Evolutionary conservation across 2,888 invertebrate genomes (phyloP), one percentile per base, ranked within the genome.

Genomic region (Perizoma flavofasciatum): DNA sequence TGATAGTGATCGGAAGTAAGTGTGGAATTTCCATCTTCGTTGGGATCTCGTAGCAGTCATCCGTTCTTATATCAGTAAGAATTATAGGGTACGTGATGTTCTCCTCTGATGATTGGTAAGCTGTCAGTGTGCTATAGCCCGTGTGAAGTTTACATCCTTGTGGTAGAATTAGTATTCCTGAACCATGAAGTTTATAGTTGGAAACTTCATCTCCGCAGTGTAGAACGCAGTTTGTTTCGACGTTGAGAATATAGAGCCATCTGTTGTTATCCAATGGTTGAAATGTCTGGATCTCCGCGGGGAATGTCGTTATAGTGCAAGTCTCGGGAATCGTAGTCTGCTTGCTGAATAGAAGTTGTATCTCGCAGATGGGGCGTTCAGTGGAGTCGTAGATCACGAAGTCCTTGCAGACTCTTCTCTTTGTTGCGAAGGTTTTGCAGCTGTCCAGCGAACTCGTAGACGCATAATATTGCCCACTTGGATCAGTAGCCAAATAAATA

Each of bases 401-500:
- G 39, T 46, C 46, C 46, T 62, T 69, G 54, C 70, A 73, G 47
- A 70, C 61, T 9, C 55, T 58, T 43, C 47, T 60, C 46, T 41
- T 55, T 6, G 59, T 1, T 33, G 68, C 61, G 51, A 53, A 66
- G 35, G 22, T 54, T 40, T 57, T 71, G 61, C 70, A 76, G 4
- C 50, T 59, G 6, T 64, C 61, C 34, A 74, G 35, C 22, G 62
- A 55, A 63, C 62, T 73, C 39, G 65, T 65, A 7, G 69, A 61
- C 8, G 68, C 49, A 49, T 73, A 71, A 6, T 63, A 64, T 51
- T 75, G 65, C 11, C 68, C 65, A 46, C 44, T 73, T 4, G 67
- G 60, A 44, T 64, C 69, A 8, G 69, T 72, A 52, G 71, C 74
- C 39, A 75, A 40, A 46, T 69, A 72, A 43, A 52, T 67, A 49